phyloP scores from a whole-genome alignment of 2,888 invertebrate species.

The Nasonovia ribisnigri region DNA sequence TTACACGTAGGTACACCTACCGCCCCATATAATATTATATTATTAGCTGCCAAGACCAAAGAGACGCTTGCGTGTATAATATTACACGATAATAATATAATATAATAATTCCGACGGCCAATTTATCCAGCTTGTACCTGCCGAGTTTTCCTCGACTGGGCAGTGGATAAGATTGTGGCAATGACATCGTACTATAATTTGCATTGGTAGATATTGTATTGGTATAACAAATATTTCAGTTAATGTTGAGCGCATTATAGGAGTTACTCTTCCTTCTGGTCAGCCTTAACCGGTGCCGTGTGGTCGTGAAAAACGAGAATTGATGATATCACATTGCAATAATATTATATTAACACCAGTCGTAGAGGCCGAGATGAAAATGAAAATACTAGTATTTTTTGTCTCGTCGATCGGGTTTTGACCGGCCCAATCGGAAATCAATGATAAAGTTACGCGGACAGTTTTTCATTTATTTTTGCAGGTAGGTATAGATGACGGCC shows the following conservation, averaged over 20 bases:
- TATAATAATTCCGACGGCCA: slow-evolving; percentile 29
- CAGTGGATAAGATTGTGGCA: neutral
- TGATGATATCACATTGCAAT: neutral
- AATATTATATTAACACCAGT: neutral
- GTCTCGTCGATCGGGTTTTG: neutral
- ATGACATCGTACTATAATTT: neutral
- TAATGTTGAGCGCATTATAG: no score
- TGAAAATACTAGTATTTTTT: neutral
- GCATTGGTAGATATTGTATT: neutral
- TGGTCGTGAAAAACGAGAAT: neutral
- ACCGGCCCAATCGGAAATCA: neutral
- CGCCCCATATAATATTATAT: neutral
- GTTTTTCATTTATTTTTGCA: no score
- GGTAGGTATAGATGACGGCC: no score
- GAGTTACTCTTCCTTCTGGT: neutral
- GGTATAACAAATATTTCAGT: neutral
- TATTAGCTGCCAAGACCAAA: slow-evolving; percentile 34
- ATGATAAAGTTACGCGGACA: no score
- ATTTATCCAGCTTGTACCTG: slow-evolving; percentile 9
- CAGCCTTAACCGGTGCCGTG: neutral
- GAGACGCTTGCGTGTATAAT: neutral
- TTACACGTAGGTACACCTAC: no score
- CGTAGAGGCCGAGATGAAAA: neutral
- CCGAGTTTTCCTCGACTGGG: neutral
- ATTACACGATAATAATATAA: neutral